phyloP scores from a whole-genome alignment of 2,113 vertebrate genomes.

The Globicephala melas region DNA sequence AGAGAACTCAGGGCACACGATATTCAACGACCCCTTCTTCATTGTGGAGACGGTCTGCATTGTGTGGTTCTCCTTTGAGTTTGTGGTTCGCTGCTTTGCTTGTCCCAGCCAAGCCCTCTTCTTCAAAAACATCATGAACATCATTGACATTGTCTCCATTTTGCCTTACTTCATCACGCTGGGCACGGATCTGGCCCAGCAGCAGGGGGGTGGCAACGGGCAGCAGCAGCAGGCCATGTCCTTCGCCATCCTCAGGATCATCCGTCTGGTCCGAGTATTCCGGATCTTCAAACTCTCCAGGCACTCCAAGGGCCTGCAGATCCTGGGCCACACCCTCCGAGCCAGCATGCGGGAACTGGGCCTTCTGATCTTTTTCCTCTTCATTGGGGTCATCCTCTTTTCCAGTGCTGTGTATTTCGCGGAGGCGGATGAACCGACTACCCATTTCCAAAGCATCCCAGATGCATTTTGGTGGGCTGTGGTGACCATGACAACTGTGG shows the following conservation, averaged over 20 bases:
- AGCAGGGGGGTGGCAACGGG: slow-evolving; percentile 84
- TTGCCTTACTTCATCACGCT: slow-evolving; percentile 99
- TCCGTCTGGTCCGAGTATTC: slow-evolving; percentile 96
- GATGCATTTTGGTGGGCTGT: slow-evolving; percentile 99
- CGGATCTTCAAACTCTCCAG: slow-evolving; percentile 98
- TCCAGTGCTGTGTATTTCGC: slow-evolving; percentile 99
- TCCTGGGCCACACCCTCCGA: slow-evolving; percentile 96
- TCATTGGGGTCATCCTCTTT: slow-evolving; percentile 98
- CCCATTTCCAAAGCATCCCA: slow-evolving; percentile 98
- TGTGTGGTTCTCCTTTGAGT: slow-evolving; percentile 99
- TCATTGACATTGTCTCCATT: slow-evolving; percentile 99
- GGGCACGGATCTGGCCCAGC: slow-evolving; percentile 96
- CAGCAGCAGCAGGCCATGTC: slow-evolving; percentile 98
- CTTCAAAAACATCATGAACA: slow-evolving; percentile 99
- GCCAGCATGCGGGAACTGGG: slow-evolving; percentile 99
- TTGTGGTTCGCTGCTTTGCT: slow-evolving; percentile 96
- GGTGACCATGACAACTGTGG: slow-evolving; percentile 99
- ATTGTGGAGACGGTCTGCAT: slow-evolving; percentile 99
- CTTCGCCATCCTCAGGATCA: slow-evolving; percentile 97
- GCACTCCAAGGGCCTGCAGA: slow-evolving; percentile 98
- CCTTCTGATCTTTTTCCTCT: slow-evolving; percentile 98
- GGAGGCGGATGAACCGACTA: slow-evolving; percentile 95
- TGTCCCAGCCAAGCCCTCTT: slow-evolving; percentile 95
- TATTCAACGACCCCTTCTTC: slow-evolving; percentile 99
- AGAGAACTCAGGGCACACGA: slow-evolving; percentile 88